phyloP scores from a whole-genome alignment of 2,888 invertebrate species.

The Scaptodrosophila latifasciaeformis region DNA sequence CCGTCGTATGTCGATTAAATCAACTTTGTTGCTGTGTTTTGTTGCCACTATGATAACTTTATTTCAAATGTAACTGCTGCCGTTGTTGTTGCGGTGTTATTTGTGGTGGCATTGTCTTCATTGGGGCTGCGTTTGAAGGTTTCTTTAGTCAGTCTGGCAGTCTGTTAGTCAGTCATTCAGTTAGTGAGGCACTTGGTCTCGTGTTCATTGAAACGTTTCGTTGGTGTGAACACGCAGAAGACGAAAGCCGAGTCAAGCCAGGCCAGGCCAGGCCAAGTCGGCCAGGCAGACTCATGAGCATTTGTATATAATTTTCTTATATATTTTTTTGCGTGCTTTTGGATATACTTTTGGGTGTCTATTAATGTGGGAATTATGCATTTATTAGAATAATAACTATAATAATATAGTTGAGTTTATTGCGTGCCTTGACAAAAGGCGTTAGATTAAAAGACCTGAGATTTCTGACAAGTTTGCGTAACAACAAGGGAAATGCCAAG shows the following conservation, averaged over 20 bases:
- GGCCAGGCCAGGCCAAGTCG: too few species aligned
- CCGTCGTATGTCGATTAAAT: constrained; percentile 50
- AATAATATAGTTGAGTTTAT: constrained; percentile 50
- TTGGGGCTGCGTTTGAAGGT: constrained; percentile 55
- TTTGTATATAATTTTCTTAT: too few species aligned
- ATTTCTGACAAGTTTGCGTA: too few species aligned
- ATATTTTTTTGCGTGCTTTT: too few species aligned
- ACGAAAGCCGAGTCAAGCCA: too few species aligned
- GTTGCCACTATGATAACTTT: not conserved
- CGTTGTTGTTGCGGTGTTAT: constrained; percentile 26
- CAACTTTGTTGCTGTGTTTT: constrained; percentile 17
- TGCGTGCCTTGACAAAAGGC: too few species aligned
- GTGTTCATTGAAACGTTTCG: constrained; percentile 42
- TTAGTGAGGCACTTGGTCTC: constrained; percentile 30
- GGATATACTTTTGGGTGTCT: constrained; percentile 29
- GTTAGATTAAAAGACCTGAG: too few species aligned
- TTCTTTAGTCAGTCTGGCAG: constrained; percentile 44
- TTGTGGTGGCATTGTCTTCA: constrained; percentile 40
- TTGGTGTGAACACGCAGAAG: constrained; percentile 42
- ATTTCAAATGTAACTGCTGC: constrained; percentile 7
- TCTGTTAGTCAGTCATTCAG: constrained; percentile 19
- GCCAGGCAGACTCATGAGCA: too few species aligned
- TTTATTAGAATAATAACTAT: constrained; percentile 59
- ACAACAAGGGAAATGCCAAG: too few species aligned
- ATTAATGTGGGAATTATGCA: constrained; percentile 56